A percentile compares a stretch with the other conserved stretches of the same genome.
Conservation (phyloP, 37 sponge, comb jelly and placozoan genomes). For the Oopsacas minuta region DNA sequence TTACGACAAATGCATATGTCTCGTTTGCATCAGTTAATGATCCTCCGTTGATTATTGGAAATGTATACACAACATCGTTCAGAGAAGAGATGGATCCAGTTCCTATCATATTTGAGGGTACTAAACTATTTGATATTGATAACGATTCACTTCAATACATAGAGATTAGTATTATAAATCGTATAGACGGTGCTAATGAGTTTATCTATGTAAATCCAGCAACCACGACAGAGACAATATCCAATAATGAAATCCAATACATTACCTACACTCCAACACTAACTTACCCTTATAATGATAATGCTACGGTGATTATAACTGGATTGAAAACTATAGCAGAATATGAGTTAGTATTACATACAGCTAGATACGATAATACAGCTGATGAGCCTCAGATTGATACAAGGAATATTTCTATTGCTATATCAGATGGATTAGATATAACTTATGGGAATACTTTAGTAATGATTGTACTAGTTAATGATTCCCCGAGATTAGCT, state of each 20-base stretch:
- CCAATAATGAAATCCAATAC: constrained; percentile 20
- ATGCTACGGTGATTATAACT: constrained; percentile 32
- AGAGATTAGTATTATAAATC: constrained; percentile 36
- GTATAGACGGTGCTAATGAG: constrained; percentile 33
- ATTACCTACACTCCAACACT: constrained; percentile 4
- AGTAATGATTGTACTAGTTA: constrained; percentile 54
- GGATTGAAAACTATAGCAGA: constrained; percentile 42
- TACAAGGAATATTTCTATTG: constrained; percentile 29
- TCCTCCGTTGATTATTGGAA: constrained; percentile 38
- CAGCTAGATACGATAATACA: constrained; percentile 51
- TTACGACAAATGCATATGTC: constrained; percentile 31
- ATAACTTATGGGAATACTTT: constrained; percentile 28
- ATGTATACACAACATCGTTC: constrained; percentile 22
- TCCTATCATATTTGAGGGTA: constrained; percentile 11
- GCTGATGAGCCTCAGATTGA: constrained; percentile 67
- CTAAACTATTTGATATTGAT: constrained; percentile 57
- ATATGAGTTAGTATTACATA: constrained; percentile 46
- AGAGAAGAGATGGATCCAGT: constrained; percentile 49
- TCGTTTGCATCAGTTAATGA: constrained; percentile 64
- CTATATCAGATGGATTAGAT: constrained; percentile 43
- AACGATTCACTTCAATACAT: constrained; percentile 33
- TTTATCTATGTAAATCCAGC: constrained; percentile 31
- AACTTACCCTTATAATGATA: constrained; percentile 18
- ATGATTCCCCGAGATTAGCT: constrained; percentile 70
- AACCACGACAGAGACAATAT: background rate